Evolutionary conservation across 2,888 invertebrate species (phyloP), one percentile per base, ranked within the genome.

Genomic region (Holacanthella duospinosa): DNA sequence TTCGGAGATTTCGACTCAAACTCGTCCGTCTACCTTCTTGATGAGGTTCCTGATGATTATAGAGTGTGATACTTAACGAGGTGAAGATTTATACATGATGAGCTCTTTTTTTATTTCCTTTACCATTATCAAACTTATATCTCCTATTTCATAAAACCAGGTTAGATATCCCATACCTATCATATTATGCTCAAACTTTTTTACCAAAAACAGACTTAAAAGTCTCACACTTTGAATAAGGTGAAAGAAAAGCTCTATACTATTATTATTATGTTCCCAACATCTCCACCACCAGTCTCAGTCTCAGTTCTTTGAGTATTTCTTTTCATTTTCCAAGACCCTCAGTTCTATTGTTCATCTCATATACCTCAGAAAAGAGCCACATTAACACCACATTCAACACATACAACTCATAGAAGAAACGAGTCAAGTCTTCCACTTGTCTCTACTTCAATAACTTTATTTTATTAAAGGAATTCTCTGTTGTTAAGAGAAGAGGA

Each of bases 41-140:
- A 62, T 65, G 48, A 54, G 57, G 29, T 59, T 36, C 60, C 59
- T 62, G 67, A 67, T 67, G 67, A 69, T 69, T 69, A 67, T 67
- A 65, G 61, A 65, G 66, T 64, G 66, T 69, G 66, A 67, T 64
- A 66, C 66, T 66, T 69, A 69, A 69, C 69, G 67, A 69, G 69
- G 69, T 69, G 69, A 69, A 69, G 69, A 69, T 69, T 69, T 69
- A 69, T 69, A 69, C 65, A 62, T 65, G 67, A 66, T 65, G 69
- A 69, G 67, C 59, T 55, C 36, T 43, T n/a, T 26, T 48, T 57
- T 62, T 12, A 6, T 12, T 4, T 26, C 12, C 21, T 4, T 21
- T 53, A 24, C 21, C 9, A 36, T 12, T 12, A 36, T 6, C 16
- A 12, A 36, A 12, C 16, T 36, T 16, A 12, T 36, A 12, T 16